Evolutionary conservation across 2,797 vertebrate genomes (phyloP).

Genomic region (Manis crassicaudata): DNA sequence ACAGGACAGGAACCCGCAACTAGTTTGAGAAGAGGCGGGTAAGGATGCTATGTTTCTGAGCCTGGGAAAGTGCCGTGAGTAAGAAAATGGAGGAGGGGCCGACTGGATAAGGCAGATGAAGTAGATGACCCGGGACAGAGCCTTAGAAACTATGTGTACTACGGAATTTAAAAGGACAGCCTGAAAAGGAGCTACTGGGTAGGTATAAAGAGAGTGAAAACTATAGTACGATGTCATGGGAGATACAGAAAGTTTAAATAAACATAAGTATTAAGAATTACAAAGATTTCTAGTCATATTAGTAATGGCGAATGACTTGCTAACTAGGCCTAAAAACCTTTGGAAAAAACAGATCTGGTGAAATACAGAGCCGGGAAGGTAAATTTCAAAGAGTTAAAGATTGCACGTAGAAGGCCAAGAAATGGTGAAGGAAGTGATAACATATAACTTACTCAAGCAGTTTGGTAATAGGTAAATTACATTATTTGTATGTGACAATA

Average conservation of each 20-base stretch:
- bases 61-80: background rate
- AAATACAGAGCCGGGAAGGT: background rate
- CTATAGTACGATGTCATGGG: background rate
- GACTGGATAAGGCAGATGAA: background rate
- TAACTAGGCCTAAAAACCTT: background rate
- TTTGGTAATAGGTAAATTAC: background rate
- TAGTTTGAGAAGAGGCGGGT: background rate
- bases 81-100: background rate
- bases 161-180: background rate
- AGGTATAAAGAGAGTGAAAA: background rate
- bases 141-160: background rate
- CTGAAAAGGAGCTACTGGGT: background rate
- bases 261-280: background rate
- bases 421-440: background rate
- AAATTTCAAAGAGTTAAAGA: background rate
- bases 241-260: background rate
- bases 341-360: background rate
- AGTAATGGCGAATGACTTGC: background rate
- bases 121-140: background rate
- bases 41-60: background rate
- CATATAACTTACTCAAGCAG: background rate
- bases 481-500: background rate
- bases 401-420: background rate
- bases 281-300: background rate
- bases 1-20: constrained; percentile 16